Conservation (phyloP, 2,113 vertebrate genomes). For the Circaetus gallicus region DNA sequence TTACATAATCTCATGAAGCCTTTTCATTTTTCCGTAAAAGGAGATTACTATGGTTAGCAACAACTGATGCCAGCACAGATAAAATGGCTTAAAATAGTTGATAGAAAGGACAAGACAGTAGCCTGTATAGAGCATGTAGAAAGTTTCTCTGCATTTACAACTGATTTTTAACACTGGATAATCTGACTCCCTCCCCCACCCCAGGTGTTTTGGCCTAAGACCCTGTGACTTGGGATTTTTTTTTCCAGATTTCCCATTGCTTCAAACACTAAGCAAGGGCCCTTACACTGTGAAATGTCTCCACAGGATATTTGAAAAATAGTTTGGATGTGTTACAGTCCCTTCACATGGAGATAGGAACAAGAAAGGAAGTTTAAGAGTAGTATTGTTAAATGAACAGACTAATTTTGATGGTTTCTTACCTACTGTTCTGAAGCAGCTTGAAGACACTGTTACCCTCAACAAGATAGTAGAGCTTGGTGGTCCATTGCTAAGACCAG, state of each 20-base stretch:
- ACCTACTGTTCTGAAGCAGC: background rate
- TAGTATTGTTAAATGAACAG: no score
- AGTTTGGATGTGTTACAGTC: background rate
- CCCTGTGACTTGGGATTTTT: background rate
- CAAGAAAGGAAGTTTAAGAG: background rate
- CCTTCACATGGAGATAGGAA: background rate
- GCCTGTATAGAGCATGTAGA: background rate
- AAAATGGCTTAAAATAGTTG: background rate
- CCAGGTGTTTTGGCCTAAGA: background rate
- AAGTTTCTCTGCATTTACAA: background rate
- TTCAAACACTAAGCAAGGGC: background rate
- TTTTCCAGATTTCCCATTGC: background rate
- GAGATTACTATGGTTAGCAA: slow-evolving; percentile 20
- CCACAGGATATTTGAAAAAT: no score
- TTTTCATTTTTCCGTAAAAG: background rate
- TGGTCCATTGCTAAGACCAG: background rate
- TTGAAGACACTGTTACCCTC: background rate
- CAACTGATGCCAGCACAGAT: background rate
- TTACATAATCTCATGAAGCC: slow-evolving; percentile 6
- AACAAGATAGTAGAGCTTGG: background rate
- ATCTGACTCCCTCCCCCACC: background rate
- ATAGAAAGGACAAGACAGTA: background rate
- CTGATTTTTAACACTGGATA: background rate
- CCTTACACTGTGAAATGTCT: background rate
- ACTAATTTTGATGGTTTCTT: background rate